Evolutionary conservation across 2,888 invertebrate genomes (phyloP).

Genomic region (Oscheius myriophilus): DNA sequence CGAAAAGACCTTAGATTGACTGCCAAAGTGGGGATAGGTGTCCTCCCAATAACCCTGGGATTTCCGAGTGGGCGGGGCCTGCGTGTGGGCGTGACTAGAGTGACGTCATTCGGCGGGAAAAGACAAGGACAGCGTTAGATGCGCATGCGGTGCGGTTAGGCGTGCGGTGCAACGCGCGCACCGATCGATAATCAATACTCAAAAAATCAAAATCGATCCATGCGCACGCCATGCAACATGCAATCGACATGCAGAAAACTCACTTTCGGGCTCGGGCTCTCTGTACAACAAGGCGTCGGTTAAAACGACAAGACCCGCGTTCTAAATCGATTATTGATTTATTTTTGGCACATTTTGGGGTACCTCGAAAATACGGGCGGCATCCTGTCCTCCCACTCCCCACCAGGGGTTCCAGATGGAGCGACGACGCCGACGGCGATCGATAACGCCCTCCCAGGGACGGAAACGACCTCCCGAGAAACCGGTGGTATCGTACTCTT

Average conservation of each 20-base stretch:
- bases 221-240: not conserved
- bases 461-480: slow-evolving; percentile 35
- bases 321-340: slow-evolving; percentile 53
- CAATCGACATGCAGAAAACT: slow-evolving; percentile 36
- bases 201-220: too few relatives aligned
- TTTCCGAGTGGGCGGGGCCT: too few relatives aligned
- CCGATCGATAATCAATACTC: too few relatives aligned
- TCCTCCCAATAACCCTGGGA: too few relatives aligned
- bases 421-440: slow-evolving; percentile 18
- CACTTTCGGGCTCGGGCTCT: slow-evolving; percentile 66
- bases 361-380: slow-evolving; percentile 70
- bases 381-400: slow-evolving; percentile 69
- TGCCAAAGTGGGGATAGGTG: too few relatives aligned
- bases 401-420: slow-evolving; percentile 33
- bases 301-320: slow-evolving; percentile 70
- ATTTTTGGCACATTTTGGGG: not conserved
- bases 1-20: too few relatives aligned
- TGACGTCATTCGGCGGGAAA: too few relatives aligned
- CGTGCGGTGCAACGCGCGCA: too few relatives aligned
- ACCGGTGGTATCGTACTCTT: slow-evolving; percentile 64
- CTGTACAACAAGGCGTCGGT: slow-evolving; percentile 70
- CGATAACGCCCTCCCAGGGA: slow-evolving; percentile 58
- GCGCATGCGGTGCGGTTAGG: too few relatives aligned
- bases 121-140: too few relatives aligned
- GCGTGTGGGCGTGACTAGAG: too few relatives aligned